These are phyloP conservation scores for Drosophila quinaria DNA, from an alignment of 2,888 invertebrate species.

Conservation along the genomic window DNA sequence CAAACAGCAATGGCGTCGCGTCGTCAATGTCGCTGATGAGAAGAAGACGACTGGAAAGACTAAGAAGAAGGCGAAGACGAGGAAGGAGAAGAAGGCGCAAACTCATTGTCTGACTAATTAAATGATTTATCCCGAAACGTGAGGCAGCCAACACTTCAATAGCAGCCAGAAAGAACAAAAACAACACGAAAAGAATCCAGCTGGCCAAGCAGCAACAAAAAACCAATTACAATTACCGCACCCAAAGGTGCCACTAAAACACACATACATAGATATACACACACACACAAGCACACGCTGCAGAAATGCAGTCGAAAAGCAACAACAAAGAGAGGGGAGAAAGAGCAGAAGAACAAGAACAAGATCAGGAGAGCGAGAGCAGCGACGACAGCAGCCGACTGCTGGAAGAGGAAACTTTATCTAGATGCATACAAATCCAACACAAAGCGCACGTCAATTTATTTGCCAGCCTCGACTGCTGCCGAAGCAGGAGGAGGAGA, in stretches of 20 bases:
- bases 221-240: constrained; percentile 83
- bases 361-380: constrained; percentile 30
- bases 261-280: constrained; percentile 44
- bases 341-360: constrained; percentile 10
- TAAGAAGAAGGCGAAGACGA: not conserved
- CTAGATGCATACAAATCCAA: constrained; percentile 83
- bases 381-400: constrained; percentile 38
- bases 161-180: constrained; percentile 32
- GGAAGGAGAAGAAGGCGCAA: constrained; percentile 41
- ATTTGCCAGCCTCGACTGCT: constrained; percentile 72
- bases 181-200: constrained; percentile 48
- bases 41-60: constrained; percentile 4
- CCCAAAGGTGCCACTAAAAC: constrained; percentile 80
- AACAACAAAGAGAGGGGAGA: constrained; percentile 27
- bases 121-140: constrained; percentile 82
- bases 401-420: constrained; percentile 67
- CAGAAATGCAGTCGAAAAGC: constrained; percentile 50
- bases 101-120: constrained; percentile 80
- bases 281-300: constrained; percentile 28
- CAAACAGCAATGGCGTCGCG: constrained; percentile 66
- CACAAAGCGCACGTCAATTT: constrained; percentile 82
- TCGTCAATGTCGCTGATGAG: constrained; percentile 34
- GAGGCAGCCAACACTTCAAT: constrained; percentile 62
- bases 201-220: constrained; percentile 68
- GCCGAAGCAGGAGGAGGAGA: constrained; percentile 4